Conservation (phyloP, 2,113 vertebrate species). For the Pipra filicauda region DNA sequence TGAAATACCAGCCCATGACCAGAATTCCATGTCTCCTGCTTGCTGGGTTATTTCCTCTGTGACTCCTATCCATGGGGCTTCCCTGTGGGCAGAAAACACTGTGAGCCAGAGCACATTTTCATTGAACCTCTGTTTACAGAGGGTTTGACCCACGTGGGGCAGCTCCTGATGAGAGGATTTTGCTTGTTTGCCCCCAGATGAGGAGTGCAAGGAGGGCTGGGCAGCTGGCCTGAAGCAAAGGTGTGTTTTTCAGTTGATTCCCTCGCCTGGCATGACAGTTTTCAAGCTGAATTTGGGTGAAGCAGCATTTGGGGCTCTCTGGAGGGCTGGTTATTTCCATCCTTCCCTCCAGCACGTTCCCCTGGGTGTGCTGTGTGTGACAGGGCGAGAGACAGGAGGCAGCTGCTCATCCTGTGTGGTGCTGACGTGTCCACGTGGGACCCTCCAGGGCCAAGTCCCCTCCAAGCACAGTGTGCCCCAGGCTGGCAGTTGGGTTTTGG, state of each 20-base stretch:
- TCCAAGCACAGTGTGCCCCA: accelerated
- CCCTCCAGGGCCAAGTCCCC: accelerated
- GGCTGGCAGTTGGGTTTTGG: neutral
- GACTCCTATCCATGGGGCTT: neutral
- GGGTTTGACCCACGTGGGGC: neutral
- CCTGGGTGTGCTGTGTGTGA: neutral
- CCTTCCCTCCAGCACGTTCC: accelerated
- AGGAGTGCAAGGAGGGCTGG: accelerated
- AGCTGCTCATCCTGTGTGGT: neutral
- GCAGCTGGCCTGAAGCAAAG: neutral
- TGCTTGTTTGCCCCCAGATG: neutral
- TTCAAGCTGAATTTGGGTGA: neutral
- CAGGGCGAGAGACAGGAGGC: neutral
- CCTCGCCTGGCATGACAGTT: neutral
- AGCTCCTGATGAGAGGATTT: neutral
- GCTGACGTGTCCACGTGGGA: accelerated
- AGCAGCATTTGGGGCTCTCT: neutral
- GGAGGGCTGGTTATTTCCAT: neutral
- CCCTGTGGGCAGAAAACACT: neutral
- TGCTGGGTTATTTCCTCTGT: neutral
- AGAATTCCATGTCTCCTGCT: neutral
- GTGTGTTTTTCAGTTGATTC: neutral
- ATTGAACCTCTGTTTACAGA: neutral
- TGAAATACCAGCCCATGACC: neutral
- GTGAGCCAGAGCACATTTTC: neutral